These are phyloP conservation scores for Daphoenositta chrysoptera DNA, from an alignment of 2,113 vertebrate genomes.

Conservation along the genomic window DNA sequence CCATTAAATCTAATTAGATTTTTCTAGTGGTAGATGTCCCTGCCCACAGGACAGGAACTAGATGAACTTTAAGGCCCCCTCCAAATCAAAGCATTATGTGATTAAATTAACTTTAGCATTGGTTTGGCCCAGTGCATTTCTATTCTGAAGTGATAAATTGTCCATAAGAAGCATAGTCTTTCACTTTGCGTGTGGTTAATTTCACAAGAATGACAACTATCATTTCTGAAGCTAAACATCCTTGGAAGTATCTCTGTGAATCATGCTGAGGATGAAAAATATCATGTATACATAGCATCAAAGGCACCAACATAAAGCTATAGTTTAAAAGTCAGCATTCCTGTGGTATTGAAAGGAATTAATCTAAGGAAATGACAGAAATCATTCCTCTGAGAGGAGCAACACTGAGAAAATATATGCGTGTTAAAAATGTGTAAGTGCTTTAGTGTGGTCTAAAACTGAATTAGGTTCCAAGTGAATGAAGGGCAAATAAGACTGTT, in stretches of 20 bases:
- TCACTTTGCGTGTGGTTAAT: conserved; percentile 7
- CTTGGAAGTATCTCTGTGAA: neutral
- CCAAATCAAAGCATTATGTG: neutral
- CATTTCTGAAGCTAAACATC: neutral
- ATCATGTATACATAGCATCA: neutral
- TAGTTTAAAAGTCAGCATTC: conserved; percentile 9
- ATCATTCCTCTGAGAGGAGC: neutral
- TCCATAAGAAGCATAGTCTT: neutral
- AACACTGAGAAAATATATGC: neutral
- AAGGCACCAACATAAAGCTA: neutral
- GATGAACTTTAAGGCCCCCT: neutral
- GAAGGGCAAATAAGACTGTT: neutral
- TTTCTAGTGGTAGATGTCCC: neutral
- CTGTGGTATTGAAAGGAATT: conserved; percentile 25
- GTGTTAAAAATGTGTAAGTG: neutral
- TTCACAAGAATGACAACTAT: neutral
- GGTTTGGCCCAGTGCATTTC: neutral
- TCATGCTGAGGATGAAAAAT: conserved; percentile 28
- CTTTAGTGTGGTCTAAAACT: conserved; percentile 14
- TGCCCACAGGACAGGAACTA: neutral
- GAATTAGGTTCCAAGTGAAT: conserved; percentile 1
- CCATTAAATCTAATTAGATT: neutral
- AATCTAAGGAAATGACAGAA: conserved; percentile 13
- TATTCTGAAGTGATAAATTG: conserved; percentile 23
- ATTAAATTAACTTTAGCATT: neutral